phyloP scores from a whole-genome alignment of 2,797 vertebrate genomes.

The Neosilurus hyrtlii region DNA sequence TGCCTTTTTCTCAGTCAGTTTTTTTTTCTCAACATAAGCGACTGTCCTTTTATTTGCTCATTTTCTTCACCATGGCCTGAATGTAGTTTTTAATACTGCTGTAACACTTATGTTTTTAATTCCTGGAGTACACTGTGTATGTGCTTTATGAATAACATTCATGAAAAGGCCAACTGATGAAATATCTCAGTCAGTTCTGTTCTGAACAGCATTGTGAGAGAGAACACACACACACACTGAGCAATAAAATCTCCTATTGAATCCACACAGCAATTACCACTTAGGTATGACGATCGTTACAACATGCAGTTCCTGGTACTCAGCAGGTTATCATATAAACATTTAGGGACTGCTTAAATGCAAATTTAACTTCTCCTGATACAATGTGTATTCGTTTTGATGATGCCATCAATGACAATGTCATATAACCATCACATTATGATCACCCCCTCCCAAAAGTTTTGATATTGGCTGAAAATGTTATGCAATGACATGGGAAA shows the following conservation, averaged over 20 bases:
- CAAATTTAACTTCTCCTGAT: too few relatives aligned
- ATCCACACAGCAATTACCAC: constrained; percentile 70
- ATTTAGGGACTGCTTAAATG: too few relatives aligned
- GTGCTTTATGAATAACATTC: background rate
- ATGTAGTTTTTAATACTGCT: background rate
- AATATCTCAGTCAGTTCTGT: constrained; percentile 43
- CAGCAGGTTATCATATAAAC: too few relatives aligned
- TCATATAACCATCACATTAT: too few relatives aligned
- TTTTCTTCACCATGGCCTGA: background rate
- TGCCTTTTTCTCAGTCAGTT: background rate
- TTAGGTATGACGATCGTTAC: background rate
- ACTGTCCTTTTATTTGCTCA: background rate
- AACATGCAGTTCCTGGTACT: background rate
- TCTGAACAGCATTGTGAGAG: constrained; percentile 54
- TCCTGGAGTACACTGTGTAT: background rate
- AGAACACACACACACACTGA: constrained; percentile 52
- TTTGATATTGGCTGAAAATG: too few relatives aligned
- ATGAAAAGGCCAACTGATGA: constrained; percentile 24
- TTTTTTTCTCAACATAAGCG: background rate
- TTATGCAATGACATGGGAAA: too few relatives aligned
- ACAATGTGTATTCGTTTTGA: too few relatives aligned
- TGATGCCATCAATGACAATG: too few relatives aligned
- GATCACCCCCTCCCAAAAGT: too few relatives aligned
- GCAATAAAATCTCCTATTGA: constrained; percentile 49
- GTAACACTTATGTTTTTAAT: background rate